Percentiles rank a stretch among this genome's conserved stretches.
phyloP scores from a whole-genome alignment of 1,140 invertebrate genomes.

The Brachionus angularis region DNA sequence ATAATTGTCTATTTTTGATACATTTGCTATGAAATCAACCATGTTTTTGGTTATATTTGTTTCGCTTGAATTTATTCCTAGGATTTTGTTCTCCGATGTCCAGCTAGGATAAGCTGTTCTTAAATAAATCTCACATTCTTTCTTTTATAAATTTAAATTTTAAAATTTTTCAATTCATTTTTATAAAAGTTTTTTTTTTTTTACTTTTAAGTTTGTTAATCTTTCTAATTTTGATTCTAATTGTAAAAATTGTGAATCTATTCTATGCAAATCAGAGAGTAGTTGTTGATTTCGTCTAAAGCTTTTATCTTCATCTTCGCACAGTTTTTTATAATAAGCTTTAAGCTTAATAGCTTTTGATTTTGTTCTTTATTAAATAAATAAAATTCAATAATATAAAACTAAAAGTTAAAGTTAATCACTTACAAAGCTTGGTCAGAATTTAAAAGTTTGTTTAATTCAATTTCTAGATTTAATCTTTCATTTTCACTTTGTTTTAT shows the following conservation, averaged over 20 bases:
- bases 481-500: constrained; percentile 40
- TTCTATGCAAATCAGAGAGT: background rate
- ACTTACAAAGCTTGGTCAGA: constrained; percentile 30
- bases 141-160: background rate
- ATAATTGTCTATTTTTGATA: too few relatives aligned
- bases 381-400: background rate
- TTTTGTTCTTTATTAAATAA: background rate
- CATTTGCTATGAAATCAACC: too few relatives aligned
- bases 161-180: background rate
- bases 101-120: constrained; percentile 30
- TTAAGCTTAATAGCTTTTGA: background rate
- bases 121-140: constrained; percentile 33
- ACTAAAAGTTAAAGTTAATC: background rate
- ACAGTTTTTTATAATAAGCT: constrained; percentile 32
- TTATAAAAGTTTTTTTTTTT: background rate
- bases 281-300: constrained; percentile 25
- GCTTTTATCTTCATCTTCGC: constrained; percentile 40
- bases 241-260: constrained; percentile 35
- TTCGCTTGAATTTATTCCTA: background rate
- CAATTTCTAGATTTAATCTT: constrained; percentile 20
- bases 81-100: constrained; percentile 21
- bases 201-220: constrained; percentile 29
- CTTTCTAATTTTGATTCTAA: constrained; percentile 36
- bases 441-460: constrained; percentile 1
- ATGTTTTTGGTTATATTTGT: too few relatives aligned